A percentile compares a stretch with the other conserved stretches of the same genome.
These are phyloP conservation scores for Caenorhabditis sp. DNA, from an alignment of 2,888 invertebrate species.

Conservation along the genomic window DNA sequence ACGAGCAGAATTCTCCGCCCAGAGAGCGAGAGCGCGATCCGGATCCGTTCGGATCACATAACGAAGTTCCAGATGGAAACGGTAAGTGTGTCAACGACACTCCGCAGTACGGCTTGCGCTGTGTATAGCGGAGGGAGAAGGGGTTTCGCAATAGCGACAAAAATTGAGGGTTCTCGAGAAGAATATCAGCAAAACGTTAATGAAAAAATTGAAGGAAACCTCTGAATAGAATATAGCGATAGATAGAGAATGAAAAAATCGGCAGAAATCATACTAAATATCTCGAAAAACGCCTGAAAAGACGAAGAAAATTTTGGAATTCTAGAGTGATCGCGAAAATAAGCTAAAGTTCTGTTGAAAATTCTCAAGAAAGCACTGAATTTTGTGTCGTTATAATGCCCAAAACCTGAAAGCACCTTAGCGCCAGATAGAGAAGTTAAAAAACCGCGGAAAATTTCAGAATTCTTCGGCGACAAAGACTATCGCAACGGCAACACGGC, in stretches of 20 bases:
- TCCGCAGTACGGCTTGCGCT: slow-evolving; percentile 1
- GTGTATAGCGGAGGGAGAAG: background rate
- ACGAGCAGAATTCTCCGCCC: slow-evolving; percentile 42
- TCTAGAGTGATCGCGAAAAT: too few relatives aligned
- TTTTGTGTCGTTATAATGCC: too few relatives aligned
- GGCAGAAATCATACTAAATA: too few relatives aligned
- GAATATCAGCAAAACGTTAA: background rate
- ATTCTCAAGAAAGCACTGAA: too few relatives aligned
- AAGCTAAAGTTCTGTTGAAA: too few relatives aligned
- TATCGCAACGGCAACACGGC: slow-evolving; percentile 20
- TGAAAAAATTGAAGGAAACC: background rate
- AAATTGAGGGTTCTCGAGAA: background rate
- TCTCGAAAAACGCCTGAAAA: too few relatives aligned
- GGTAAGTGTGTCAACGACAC: slow-evolving; percentile 31
- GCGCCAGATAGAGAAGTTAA: background rate
- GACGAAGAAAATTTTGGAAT: too few relatives aligned
- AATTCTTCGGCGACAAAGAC: slow-evolving; percentile 59
- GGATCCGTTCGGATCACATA: slow-evolving; percentile 63
- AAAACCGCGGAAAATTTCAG: slow-evolving; percentile 13
- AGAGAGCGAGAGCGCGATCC: slow-evolving; percentile 19
- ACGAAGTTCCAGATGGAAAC: slow-evolving; percentile 36
- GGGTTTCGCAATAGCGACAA: background rate
- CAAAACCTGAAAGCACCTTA: background rate
- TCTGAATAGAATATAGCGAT: too few relatives aligned
- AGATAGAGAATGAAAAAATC: too few relatives aligned